Base-by-base conservation (phyloP, 2,797 vertebrate genomes). In the Avahi laniger region DNA sequence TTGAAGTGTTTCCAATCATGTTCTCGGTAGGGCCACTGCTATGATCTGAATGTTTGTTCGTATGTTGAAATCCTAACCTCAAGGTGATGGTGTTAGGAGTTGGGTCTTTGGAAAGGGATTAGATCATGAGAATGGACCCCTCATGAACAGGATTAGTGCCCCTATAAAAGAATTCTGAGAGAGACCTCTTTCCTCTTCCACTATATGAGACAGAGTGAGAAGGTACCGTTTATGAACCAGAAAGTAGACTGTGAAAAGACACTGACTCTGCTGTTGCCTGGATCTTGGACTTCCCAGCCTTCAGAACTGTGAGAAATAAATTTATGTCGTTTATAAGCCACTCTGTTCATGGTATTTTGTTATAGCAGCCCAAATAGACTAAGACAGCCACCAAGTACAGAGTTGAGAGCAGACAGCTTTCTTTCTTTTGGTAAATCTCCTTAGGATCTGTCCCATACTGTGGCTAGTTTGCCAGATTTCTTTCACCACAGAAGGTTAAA, bases 401-500 rank as follows among this genome's bases (percentile, higher is more conserved):
- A 76, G 50, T 61, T 52, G 65, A 86, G 22, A 70, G 46, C 20
- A 86, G 57, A 86, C 28, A 84, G 50, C 12, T 67, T 87, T 76
- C 63, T 86, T 93, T 79, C 22, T 89, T 28, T 82, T 28, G 67
- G 90, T 89, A 35, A 70, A 79, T 41, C 95, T 96, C 41, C 81
- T 75, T 11, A 28, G 35, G 52, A 80, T 57, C 73, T 92, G 30
- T 50, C 30, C 54, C 81, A 89, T 70, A 7, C 78, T 87, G 9
- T 41, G 81, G 28, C 38, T 72, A 78, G 43, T 84, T 54, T 91
- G 57, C 81, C 94, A 98, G 61, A 91, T 9, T 83, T 81, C 63
- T 88, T 95, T 97, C 81, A 86, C 84, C 43, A 86, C 82, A 10
- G 57, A 63, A 75, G 85, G 41, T 91, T 95, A 91, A 95, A 96